A percentile compares a stretch with the other conserved stretches of the same genome.
These are phyloP conservation scores for Megastigmus dorsalis DNA, from an alignment of 2,888 invertebrate species.

Conservation along the genomic window DNA sequence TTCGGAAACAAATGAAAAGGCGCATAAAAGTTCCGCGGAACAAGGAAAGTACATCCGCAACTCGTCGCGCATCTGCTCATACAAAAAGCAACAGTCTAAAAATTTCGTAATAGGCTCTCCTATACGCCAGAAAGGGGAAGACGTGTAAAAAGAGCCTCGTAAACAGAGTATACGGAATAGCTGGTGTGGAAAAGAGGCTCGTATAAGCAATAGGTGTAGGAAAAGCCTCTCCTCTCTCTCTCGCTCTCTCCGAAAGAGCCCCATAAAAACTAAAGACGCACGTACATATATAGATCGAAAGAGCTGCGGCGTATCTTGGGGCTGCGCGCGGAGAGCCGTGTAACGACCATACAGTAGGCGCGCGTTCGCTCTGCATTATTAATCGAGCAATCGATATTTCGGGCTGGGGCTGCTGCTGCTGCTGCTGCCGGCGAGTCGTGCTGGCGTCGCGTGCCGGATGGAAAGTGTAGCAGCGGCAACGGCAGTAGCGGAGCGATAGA, in stretches of 20 bases:
- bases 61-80: too few relatives aligned
- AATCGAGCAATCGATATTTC: slow-evolving; percentile 68
- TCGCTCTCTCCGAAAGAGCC: too few relatives aligned
- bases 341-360: slow-evolving; percentile 40
- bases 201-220: too few relatives aligned
- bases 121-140: neutral
- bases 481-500: too few relatives aligned
- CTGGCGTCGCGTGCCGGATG: neutral
- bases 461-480: too few relatives aligned
- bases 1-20: too few relatives aligned
- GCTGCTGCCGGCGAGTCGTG: slow-evolving; percentile 42
- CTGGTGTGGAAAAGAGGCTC: neutral
- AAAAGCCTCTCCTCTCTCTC: too few relatives aligned
- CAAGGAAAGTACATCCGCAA: slow-evolving; percentile 17
- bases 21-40: neutral
- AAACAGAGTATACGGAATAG: neutral
- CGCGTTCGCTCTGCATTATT: slow-evolving; percentile 64
- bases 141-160: slow-evolving; percentile 5
- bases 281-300: too few relatives aligned
- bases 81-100: slow-evolving; percentile 11
- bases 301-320: neutral
- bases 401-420: too few relatives aligned
- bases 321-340: too few relatives aligned
- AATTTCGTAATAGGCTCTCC: slow-evolving; percentile 25
- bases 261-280: slow-evolving; percentile 26